Conservation (phyloP, 1,140 invertebrate species). For the Chymomyza costata region DNA sequence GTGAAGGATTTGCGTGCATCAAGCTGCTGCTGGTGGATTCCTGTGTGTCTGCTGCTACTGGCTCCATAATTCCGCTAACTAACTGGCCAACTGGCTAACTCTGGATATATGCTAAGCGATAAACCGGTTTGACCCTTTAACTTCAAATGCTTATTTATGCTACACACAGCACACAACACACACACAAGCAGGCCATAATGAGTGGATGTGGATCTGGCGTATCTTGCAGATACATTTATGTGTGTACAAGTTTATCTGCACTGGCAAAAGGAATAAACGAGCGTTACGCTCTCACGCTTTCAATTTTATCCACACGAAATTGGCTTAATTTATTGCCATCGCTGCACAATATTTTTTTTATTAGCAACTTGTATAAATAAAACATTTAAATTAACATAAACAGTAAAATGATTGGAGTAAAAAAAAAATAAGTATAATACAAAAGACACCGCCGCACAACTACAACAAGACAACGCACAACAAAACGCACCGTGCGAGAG, state of each 20-base stretch:
- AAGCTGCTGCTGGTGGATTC: slow-evolving; percentile 11
- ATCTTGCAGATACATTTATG: too few relatives aligned
- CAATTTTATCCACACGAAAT: slow-evolving; percentile 43
- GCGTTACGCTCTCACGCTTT: slow-evolving; percentile 51
- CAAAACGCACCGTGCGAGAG: slow-evolving; percentile 13
- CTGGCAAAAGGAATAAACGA: slow-evolving; percentile 18
- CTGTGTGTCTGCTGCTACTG: slow-evolving; percentile 16
- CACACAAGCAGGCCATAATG: slow-evolving; percentile 2
- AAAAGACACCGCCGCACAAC: neutral
- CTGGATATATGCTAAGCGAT: slow-evolving; percentile 34
- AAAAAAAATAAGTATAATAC: slow-evolving; percentile 15
- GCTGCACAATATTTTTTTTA: slow-evolving; percentile 33
- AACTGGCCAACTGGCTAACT: slow-evolving; percentile 5
- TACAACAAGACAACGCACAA: neutral
- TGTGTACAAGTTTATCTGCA: too few relatives aligned
- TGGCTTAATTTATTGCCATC: slow-evolving; percentile 53
- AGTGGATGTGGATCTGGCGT: too few relatives aligned
- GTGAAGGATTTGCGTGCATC: slow-evolving; percentile 57
- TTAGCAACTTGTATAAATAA: slow-evolving; percentile 47
- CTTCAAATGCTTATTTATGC: slow-evolving; percentile 60
- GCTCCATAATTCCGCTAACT: slow-evolving; percentile 28
- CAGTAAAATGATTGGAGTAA: slow-evolving; percentile 40
- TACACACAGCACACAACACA: slow-evolving; percentile 24
- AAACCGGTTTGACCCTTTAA: slow-evolving; percentile 70
- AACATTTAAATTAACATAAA: slow-evolving; percentile 60